These are phyloP conservation scores for Halcyon badia DNA, from an alignment of 2,797 vertebrate species.

Conservation along the genomic window DNA sequence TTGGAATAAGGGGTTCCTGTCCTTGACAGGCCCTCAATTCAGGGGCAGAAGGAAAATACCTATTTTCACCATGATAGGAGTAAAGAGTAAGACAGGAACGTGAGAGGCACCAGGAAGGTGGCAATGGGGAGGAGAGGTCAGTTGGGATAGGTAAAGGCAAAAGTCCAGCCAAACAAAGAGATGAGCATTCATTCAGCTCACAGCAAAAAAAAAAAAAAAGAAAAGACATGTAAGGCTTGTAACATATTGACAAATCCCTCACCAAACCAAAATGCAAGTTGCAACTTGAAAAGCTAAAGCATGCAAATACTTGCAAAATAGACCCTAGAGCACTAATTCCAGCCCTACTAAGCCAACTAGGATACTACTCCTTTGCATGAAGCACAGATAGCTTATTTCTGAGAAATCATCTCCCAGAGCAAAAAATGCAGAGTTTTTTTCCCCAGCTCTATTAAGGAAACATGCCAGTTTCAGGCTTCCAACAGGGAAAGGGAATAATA, in stretches of 20 bases:
- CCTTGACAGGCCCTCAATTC: neutral
- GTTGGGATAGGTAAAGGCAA: neutral
- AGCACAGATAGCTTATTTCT: slow-evolving; percentile 29
- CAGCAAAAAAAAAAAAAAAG: neutral
- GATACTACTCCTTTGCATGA: neutral
- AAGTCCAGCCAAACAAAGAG: neutral
- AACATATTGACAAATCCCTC: neutral
- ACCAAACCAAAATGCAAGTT: slow-evolving; percentile 21
- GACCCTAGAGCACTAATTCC: slow-evolving; percentile 30
- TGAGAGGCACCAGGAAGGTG: neutral
- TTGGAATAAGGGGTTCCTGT: neutral
- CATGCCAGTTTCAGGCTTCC: slow-evolving; percentile 59
- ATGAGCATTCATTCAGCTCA: neutral
- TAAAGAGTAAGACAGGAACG: neutral
- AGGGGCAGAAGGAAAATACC: neutral
- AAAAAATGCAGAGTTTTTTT: slow-evolving; percentile 29
- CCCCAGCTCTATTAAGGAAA: slow-evolving; percentile 56
- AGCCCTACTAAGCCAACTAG: neutral
- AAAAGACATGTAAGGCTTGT: neutral
- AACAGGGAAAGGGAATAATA: slow-evolving; percentile 46
- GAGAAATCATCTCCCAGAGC: slow-evolving; percentile 41
- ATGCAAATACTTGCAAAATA: slow-evolving; percentile 17
- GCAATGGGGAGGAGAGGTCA: neutral
- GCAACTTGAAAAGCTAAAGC: slow-evolving; percentile 26
- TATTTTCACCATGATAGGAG: neutral